Percentiles rank a stretch among this genome's conserved stretches.
These are phyloP conservation scores for Connochaetes taurinus DNA, from an alignment of 2,113 vertebrate species.

Conservation along the genomic window DNA sequence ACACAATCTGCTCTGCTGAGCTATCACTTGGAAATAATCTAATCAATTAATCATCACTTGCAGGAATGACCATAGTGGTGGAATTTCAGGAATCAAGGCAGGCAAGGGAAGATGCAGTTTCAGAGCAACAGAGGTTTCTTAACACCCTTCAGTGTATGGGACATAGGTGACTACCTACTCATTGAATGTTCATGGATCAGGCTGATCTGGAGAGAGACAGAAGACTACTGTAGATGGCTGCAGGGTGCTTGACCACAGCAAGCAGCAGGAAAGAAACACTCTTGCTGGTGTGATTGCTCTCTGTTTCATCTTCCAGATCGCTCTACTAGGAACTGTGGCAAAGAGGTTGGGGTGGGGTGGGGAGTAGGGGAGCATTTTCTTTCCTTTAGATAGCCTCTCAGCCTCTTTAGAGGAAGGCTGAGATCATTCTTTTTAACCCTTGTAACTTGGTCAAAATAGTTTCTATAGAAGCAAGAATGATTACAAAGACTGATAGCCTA, in stretches of 20 bases:
- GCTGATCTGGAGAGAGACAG: background rate
- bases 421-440: background rate
- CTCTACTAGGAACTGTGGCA: background rate
- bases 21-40: conserved; percentile 1
- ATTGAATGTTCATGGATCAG: background rate
- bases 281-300: background rate
- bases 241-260: background rate
- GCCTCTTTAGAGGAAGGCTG: background rate
- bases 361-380: background rate
- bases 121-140: background rate
- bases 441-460: background rate
- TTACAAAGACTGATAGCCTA: background rate
- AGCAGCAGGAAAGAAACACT: background rate
- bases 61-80: background rate
- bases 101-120: background rate
- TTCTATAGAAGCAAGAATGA: background rate
- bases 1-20: background rate
- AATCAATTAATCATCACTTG: background rate
- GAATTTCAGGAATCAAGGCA: conserved; percentile 20
- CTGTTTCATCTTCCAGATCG: background rate
- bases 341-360: background rate
- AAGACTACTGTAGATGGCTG: too few species aligned
- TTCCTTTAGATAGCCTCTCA: background rate
- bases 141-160: background rate
- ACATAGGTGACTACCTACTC: background rate